Conservation (phyloP, 2,888 invertebrate species). For the Cephus rjabovi region DNA sequence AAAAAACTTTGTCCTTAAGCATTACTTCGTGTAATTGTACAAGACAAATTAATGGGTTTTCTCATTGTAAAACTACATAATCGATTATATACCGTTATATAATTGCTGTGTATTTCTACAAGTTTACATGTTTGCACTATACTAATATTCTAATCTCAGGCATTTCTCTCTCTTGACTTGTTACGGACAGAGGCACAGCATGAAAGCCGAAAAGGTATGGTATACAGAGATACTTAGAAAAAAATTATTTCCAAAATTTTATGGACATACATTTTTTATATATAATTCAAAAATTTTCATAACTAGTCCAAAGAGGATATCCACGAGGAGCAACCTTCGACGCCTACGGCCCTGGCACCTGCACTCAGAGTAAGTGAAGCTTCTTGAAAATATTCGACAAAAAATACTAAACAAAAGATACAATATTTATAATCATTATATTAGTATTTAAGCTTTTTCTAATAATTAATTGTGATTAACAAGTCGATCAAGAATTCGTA, state of each 20-base stretch:
- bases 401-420: neutral
- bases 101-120: no score
- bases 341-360: constrained; percentile 55
- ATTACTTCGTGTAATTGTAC: no score
- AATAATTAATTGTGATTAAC: neutral
- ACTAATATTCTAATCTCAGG: neutral
- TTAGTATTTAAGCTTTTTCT: neutral
- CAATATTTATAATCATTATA: neutral
- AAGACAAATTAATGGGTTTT: neutral
- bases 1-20: no score
- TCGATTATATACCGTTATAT: neutral
- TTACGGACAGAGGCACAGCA: neutral
- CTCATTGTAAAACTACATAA: neutral
- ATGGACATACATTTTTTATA: neutral
- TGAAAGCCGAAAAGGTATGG: neutral
- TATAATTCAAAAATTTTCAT: neutral
- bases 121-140: neutral
- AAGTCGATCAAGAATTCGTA: neutral
- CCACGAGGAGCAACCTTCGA: constrained; percentile 51
- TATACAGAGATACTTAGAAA: neutral
- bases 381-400: neutral
- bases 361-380: constrained; percentile 50
- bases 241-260: neutral
- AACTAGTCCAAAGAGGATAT: constrained; percentile 53
- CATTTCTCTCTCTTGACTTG: neutral